Evolutionary conservation across 2,113 vertebrate genomes (phyloP), one percentile per base, ranked within the genome.

Genomic region (Galbula dea): DNA sequence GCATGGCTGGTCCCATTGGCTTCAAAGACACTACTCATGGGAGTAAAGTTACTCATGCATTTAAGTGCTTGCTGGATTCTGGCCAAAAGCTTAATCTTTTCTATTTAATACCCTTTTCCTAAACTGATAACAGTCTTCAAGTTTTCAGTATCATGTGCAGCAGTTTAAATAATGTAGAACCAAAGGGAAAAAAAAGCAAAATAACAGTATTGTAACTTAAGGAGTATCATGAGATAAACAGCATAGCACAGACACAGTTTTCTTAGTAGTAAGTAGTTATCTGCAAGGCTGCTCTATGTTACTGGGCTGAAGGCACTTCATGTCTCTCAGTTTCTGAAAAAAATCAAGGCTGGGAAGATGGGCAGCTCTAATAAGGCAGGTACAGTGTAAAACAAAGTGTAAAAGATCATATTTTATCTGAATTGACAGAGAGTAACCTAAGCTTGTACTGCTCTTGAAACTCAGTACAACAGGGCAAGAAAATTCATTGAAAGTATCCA

Each of bases 21-120:
- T 82, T 93, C 95, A 94, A 82, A 92, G 91, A 87, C 93, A 37
- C 92, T 94, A 89, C 93, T 96, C 92, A 92, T 46, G 91, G 90
- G 91, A 95, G 94, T 96, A 96, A 95, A 95, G 91, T 95, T 95
- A 93, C 91, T 96, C 92, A 94, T 96, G 95, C 95, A 95, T 95
- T 94, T 96, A 96, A 96, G 95, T 96, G 96, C 94, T 91, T 45
- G 2, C 93, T 96, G 96, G 94, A 93, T 46, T 66, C 62, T 29
- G 48, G 95, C 95, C 96, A 96, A 91, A 91, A 95, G 93, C 78
- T 87, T 96, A 93, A 95, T 94, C 96, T 96, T 93, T 96, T 92
- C 91, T 81, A 94, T 92, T 96, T 94, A 95, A 96, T 81, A 92
- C 86, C 78, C 67, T 96, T 95, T 96, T 96, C 94, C 95, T 96